Conservation (phyloP, 2,888 invertebrate genomes). For the Protodeltote pygarga region DNA sequence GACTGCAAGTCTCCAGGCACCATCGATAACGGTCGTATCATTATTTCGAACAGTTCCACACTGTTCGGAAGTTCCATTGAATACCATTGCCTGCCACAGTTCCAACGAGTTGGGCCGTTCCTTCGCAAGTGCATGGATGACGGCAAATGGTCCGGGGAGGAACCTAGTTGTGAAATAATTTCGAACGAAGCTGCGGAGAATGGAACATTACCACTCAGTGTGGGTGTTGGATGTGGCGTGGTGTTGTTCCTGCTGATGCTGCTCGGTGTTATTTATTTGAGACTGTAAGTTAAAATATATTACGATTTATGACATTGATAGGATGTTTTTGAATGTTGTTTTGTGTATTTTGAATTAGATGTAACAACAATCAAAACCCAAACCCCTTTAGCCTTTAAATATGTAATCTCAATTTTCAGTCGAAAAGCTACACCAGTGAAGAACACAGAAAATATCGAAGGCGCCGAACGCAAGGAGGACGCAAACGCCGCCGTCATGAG, state of each 20-base stretch:
- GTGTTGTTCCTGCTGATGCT: conserved; percentile 92
- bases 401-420: conserved; percentile 68
- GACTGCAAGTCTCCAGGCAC: conserved; percentile 93
- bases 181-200: conserved; percentile 91
- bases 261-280: conserved; percentile 92
- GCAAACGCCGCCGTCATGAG: conserved; percentile 96
- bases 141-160: conserved; percentile 95
- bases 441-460: conserved; percentile 95
- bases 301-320: too few relatives aligned
- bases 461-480: conserved; percentile 94
- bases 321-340: not conserved
- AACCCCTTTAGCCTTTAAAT: not conserved
- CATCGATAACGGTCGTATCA: conserved; percentile 95
- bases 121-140: conserved; percentile 94
- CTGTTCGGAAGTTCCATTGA: conserved; percentile 94
- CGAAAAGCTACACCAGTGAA: conserved; percentile 95
- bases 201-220: conserved; percentile 91
- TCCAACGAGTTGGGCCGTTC: conserved; percentile 93
- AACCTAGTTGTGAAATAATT: conserved; percentile 92
- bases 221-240: conserved; percentile 94
- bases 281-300: conserved; percentile 94
- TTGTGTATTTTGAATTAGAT: too few relatives aligned
- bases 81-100: conserved; percentile 95
- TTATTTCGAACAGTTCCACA: conserved; percentile 94
- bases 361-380: not conserved